These are phyloP conservation scores for Atlantisia rogersi DNA, from an alignment of 2,113 vertebrate genomes.

Conservation along the genomic window DNA sequence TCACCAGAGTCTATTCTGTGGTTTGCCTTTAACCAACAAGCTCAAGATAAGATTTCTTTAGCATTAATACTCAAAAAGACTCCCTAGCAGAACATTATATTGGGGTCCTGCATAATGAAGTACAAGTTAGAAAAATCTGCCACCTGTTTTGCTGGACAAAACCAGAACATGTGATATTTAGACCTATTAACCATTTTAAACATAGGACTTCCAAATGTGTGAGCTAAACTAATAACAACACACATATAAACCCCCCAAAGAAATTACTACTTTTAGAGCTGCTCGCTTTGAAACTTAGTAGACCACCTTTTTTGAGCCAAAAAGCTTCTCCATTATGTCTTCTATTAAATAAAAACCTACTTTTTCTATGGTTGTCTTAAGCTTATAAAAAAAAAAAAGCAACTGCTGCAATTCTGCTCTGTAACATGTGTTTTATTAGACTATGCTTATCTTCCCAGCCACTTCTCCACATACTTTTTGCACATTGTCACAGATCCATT, in stretches of 20 bases:
- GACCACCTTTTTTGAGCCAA: background rate
- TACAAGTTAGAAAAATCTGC: background rate
- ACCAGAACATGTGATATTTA: background rate
- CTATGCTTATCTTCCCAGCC: background rate
- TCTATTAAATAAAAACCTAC: background rate
- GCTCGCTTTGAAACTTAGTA: background rate
- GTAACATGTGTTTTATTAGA: background rate
- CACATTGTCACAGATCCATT: background rate
- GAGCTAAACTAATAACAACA: background rate
- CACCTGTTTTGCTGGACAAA: background rate
- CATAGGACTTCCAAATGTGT: background rate
- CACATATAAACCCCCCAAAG: background rate
- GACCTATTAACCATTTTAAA: background rate
- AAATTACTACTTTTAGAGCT: background rate
- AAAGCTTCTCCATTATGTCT: background rate
- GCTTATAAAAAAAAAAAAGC: background rate
- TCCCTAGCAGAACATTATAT: background rate
- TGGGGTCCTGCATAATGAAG: background rate
- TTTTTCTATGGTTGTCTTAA: background rate
- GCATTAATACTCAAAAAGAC: background rate
- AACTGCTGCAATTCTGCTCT: background rate
- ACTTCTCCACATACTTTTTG: background rate
- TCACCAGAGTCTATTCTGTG: background rate
- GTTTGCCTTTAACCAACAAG: background rate
- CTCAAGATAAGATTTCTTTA: background rate